Percentiles rank a stretch among this genome's conserved stretches.
phyloP scores from a whole-genome alignment of 2,797 vertebrate species.

The Mus minutoides region DNA sequence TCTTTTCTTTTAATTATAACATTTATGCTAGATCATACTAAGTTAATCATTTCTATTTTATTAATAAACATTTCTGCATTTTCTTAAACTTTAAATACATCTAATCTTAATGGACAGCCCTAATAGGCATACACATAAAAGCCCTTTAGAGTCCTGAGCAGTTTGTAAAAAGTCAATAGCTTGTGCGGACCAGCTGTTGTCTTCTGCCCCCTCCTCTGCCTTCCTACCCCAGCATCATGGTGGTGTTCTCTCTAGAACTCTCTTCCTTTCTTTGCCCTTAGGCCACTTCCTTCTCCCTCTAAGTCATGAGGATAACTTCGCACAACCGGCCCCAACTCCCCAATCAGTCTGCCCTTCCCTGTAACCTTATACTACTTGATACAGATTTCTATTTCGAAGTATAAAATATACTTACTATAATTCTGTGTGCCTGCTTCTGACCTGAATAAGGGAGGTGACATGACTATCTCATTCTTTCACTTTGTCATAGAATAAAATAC shows the following conservation, averaged over 20 bases:
- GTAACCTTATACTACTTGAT: neutral
- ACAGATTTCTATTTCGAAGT: neutral
- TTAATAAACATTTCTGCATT: neutral
- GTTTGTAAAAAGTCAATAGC: neutral
- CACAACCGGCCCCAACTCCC: rapidly evolving
- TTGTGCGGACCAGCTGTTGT: rapidly evolving
- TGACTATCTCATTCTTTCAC: neutral
- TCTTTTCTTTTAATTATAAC: neutral
- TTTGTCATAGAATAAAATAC: neutral
- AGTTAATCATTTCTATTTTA: neutral
- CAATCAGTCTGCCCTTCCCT: neutral
- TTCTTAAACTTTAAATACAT: neutral
- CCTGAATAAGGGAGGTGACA: neutral
- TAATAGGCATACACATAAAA: too few relatives aligned
- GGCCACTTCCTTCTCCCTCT: neutral
- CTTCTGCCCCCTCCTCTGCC: neutral
- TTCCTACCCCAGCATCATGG: rapidly evolving
- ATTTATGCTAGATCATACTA: neutral
- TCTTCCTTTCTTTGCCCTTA: neutral
- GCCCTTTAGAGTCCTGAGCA: neutral
- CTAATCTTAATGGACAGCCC: neutral
- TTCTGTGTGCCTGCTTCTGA: neutral
- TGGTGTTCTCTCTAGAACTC: neutral
- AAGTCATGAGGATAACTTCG: neutral
- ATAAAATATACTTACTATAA: too few relatives aligned